phyloP scores from a whole-genome alignment of 2,797 vertebrate species.

The Sylvia borin region DNA sequence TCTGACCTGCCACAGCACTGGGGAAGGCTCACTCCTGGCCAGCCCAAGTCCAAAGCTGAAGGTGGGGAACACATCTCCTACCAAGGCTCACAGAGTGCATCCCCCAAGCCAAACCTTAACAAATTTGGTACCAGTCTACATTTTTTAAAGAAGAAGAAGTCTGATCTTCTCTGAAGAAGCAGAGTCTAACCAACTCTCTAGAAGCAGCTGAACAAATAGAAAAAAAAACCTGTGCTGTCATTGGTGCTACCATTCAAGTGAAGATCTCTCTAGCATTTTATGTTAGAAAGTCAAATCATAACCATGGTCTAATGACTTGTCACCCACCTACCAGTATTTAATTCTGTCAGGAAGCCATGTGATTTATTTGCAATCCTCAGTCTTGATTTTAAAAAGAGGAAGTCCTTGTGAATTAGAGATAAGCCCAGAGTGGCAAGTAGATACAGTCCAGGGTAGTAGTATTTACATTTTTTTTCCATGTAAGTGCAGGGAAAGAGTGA shows the following conservation, averaged over 20 bases:
- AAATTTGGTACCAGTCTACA: not conserved
- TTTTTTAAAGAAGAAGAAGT: not conserved
- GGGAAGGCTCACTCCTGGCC: not conserved
- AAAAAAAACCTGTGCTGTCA: not conserved
- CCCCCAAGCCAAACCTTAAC: not conserved
- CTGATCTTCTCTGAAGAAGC: not conserved
- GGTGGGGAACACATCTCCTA: not conserved
- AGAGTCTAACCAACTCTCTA: not conserved
- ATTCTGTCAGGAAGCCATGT: not conserved
- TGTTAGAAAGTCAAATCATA: not conserved
- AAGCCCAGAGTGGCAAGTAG: not conserved
- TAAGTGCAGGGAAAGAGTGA: not conserved
- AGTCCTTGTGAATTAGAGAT: not conserved
- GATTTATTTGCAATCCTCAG: not conserved
- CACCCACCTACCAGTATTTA: not conserved
- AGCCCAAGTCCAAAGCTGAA: not conserved
- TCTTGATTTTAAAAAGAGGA: not conserved
- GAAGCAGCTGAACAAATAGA: not conserved
- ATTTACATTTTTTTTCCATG: not conserved
- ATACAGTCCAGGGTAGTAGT: not conserved
- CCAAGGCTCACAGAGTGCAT: not conserved
- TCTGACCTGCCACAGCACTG: accelerated
- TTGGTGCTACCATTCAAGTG: not conserved
- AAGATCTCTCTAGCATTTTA: not conserved
- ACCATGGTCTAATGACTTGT: not conserved